phyloP scores from a whole-genome alignment of 1,140 invertebrate genomes.

The Pseudomyrmex concolor region DNA sequence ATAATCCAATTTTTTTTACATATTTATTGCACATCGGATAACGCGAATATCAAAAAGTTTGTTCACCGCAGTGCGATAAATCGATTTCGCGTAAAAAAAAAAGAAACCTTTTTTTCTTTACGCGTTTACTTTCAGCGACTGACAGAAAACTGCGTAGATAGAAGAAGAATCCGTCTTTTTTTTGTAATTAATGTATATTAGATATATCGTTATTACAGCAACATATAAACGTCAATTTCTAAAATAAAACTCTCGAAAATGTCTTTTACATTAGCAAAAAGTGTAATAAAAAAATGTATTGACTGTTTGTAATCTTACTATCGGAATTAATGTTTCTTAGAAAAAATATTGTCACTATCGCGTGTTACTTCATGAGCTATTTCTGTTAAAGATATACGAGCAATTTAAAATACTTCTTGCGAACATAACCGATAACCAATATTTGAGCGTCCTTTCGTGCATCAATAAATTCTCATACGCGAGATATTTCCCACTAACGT shows the following conservation, averaged over 20 bases:
- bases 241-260: too few relatives aligned
- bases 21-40: constrained; percentile 20
- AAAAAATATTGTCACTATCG: background rate
- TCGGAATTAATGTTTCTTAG: background rate
- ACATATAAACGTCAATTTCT: too few relatives aligned
- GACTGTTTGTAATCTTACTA: too few relatives aligned
- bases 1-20: background rate
- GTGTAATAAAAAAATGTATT: too few relatives aligned
- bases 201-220: too few relatives aligned
- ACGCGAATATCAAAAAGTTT: constrained; percentile 19
- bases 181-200: too few relatives aligned
- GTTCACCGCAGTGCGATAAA: background rate
- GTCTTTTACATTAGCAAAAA: too few relatives aligned
- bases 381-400: background rate
- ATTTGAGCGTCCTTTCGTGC: background rate
- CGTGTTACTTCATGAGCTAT: background rate
- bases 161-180: too few relatives aligned
- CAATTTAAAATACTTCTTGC: background rate
- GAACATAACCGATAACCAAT: background rate
- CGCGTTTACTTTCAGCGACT: too few relatives aligned
- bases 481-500: constrained; percentile 22
- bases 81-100: too few relatives aligned
- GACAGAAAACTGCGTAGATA: too few relatives aligned
- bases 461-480: constrained; percentile 19
- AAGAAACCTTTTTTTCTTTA: too few relatives aligned